Evolutionary conservation across 2,113 vertebrate genomes (phyloP), one percentile per base, ranked within the genome.

Genomic region (Syrrhaptes paradoxus): DNA sequence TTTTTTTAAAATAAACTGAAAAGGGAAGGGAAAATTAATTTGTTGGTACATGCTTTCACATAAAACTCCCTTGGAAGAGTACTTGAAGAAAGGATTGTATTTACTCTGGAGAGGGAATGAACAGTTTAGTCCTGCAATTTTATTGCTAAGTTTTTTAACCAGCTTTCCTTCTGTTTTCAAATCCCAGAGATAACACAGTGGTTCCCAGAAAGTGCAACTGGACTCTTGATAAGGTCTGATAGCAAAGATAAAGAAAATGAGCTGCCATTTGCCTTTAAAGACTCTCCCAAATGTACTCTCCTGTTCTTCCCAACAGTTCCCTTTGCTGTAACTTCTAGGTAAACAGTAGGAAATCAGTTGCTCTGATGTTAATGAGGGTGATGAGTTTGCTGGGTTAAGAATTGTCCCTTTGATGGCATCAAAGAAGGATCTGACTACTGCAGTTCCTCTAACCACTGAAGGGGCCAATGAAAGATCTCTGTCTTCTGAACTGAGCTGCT

Each of bases 31-130:
- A 63, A 93, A 91, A 85, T 93, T 66, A 81, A 82, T 90, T 89
- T 91, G 49, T 88, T 90, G 51, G 52, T 91, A 80, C 0, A 0
- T 80, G 75, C 91, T 89, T 85, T 95, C 87, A 45, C 67, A 65
- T 83, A 93, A 91, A 93, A 62, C 51, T 88, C 48, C 34, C 26
- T 91, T 90, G 82, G 91, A 96, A 84, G 38, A 63, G 48, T 71
- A 94, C 85, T 90, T 85, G 52, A 91, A 67, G 90, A 93, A 74
- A 86, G 85, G 55, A 62, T 86, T 95, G 38, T 91, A 52, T 94
- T 95, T 94, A 41, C 67, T 80, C 75, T 80, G 72, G 63, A 80
- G 92, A 80, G 55, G 32, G 63, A 93, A 63, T 66, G 89, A 76
- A 82, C 77, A 82, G 54, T 79, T 77, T 54, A 87, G 71, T 32